Percentiles rank a stretch among this genome's conserved stretches.
Conservation (phyloP, 2,888 invertebrate species). For the Calliopum simillimum region DNA sequence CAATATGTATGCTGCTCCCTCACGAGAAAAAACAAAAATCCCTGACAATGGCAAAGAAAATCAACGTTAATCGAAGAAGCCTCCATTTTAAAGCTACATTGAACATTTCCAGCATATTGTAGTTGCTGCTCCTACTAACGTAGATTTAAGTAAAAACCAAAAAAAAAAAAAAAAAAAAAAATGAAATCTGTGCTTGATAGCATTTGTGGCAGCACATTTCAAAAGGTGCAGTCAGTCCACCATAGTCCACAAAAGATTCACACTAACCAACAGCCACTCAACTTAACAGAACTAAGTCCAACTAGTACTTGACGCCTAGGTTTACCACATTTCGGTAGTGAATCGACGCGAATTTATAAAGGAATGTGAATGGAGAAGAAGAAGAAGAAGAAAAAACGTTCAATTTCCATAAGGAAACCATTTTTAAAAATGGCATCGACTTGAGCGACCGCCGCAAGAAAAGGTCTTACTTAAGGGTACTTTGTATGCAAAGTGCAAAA, state of each 20-base stretch:
- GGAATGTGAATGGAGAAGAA: neutral
- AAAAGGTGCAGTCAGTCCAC: neutral
- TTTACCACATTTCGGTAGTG: constrained; percentile 43
- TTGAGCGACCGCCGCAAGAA: constrained; percentile 33
- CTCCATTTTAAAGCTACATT: constrained; percentile 26
- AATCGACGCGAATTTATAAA: constrained; percentile 39
- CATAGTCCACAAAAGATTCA: neutral
- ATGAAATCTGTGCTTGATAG: constrained; percentile 57
- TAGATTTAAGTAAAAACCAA: too few species aligned
- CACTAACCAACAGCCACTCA: neutral
- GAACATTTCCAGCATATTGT: constrained; percentile 13
- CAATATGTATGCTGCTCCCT: too few species aligned
- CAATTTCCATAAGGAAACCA: constrained; percentile 61
- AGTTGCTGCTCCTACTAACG: neutral
- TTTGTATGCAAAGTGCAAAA: constrained; percentile 64
- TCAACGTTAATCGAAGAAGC: neutral
- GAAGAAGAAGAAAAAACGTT: constrained; percentile 40
- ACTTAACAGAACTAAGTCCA: constrained; percentile 32
- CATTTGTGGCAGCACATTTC: constrained; percentile 36
- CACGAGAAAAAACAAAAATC: neutral
- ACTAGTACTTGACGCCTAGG: neutral
- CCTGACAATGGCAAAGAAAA: constrained; percentile 3
- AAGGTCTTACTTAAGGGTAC: constrained; percentile 56
- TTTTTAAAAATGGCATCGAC: constrained; percentile 46
- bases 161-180: too few species aligned